Evolutionary conservation across 2,888 invertebrate genomes (phyloP), one percentile per base, ranked within the genome.

Genomic region (Heliconius charithonia): DNA sequence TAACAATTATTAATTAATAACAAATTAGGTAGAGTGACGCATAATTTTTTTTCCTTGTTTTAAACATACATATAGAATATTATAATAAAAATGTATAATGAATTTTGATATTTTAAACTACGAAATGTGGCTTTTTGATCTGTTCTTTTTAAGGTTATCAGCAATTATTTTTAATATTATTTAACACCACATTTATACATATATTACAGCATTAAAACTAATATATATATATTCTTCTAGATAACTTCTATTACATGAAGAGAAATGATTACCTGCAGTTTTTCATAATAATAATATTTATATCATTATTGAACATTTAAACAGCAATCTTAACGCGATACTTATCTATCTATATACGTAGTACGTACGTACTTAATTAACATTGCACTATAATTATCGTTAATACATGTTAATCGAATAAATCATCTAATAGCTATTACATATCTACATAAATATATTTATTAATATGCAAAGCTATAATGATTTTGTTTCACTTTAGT

Each of bases 221-320:
- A 62, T 62, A 62, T n/a, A 62, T 25, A 9, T 62, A 2, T 59
- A 0, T 62, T 62, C 59, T 12, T 12, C n/a, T 12, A n/a, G 4
- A 45, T 45, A 4, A 45, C 4, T 13, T 45, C 45, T 45, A 2
- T 45, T 45, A n/a, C n/a, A n/a, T n/a, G n/a, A n/a, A n/a, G n/a
- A n/a, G 10, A 13, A 7, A 66, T 27, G 37, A 7, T 37, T 37
- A 10, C 10, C 22, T 67, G 37, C 37, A 41, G 37, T 41, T 37
- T 67, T n/a, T 67, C n/a, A n/a, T 4, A 13, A 2, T n/a, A 41
- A 67, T 16, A 37, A 37, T 10, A 67, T 41, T 41, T 41, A 67
- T n/a, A 67, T 41, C 37, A 13, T 67, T 16, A 67, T 67, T 41
- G 13, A 41, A 67, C 37, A 67, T 67, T 25, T n/a, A n/a, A 67